A percentile compares a stretch with the other conserved stretches of the same genome.
Evolutionary conservation across 2,888 invertebrate species (phyloP).

Genomic region (Apocheima hispidaria): DNA sequence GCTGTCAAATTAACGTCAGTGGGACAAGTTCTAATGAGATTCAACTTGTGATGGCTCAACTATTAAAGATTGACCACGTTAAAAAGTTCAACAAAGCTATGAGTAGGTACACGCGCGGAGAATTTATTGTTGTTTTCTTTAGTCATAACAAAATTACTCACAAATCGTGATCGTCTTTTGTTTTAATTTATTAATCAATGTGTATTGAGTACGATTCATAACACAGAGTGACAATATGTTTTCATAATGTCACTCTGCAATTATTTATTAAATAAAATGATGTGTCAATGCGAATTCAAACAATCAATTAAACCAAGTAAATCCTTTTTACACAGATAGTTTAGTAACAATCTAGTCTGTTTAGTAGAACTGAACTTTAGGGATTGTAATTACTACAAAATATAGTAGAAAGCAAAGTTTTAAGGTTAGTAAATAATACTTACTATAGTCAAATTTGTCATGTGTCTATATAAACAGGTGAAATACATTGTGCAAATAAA

Average conservation of each 20-base stretch:
- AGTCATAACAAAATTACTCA: not conserved
- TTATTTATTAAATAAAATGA: not conserved
- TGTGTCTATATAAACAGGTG: no score
- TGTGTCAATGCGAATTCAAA: no score
- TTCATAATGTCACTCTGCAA: not conserved
- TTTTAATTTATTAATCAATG: not conserved
- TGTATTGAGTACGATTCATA: not conserved
- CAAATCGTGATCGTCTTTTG: not conserved
- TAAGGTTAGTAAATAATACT: no score
- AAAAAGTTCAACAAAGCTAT: not conserved
- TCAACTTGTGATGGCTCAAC: conserved; percentile 9
- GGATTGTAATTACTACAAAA: no score
- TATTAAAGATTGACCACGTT: conserved; percentile 21
- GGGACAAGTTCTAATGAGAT: conserved; percentile 24
- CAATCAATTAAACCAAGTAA: no score
- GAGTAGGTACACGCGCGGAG: not conserved
- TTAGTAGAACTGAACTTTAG: no score
- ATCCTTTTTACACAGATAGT: no score
- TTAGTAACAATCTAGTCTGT: no score
- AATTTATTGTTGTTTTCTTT: conserved; percentile 5
- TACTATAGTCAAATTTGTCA: no score
- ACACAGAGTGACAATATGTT: not conserved
- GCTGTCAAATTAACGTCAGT: conserved; percentile 35
- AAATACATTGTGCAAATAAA: no score
- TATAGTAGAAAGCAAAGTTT: no score